Evolutionary conservation across 2,888 invertebrate species (phyloP).

Genomic region (Rapana venosa): DNA sequence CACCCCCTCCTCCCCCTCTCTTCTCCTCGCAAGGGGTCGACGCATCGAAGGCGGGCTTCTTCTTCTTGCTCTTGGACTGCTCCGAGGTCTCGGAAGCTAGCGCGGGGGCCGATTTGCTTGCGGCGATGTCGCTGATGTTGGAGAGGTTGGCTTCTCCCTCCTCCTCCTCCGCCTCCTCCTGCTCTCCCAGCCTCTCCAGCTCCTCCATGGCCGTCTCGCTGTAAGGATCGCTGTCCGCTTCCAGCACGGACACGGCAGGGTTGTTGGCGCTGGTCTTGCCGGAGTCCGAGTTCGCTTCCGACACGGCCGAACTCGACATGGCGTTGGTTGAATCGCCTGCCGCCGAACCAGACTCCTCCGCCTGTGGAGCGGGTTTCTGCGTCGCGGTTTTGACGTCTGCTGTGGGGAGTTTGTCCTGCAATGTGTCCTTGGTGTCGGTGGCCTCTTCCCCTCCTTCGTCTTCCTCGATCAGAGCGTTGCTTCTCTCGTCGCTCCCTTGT

Average conservation of each 20-base stretch:
- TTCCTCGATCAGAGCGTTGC: not conserved
- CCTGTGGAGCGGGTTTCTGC: conserved; percentile 28
- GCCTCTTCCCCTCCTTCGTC: conserved; percentile 13
- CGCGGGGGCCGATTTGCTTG: not conserved
- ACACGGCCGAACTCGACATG: not conserved
- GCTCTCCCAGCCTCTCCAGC: conserved; percentile 60
- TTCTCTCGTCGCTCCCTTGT: conserved; percentile 31
- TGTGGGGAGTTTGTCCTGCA: not conserved
- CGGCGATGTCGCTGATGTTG: not conserved
- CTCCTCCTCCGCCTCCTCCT: conserved; percentile 27
- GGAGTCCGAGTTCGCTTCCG: not conserved
- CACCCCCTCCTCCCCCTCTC: not conserved
- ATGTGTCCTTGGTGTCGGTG: not conserved
- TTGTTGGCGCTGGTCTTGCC: not conserved
- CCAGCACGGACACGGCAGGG: not conserved
- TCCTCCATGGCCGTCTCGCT: conserved; percentile 75
- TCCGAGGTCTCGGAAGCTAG: not conserved
- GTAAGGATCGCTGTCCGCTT: conserved; percentile 62
- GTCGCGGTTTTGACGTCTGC: not conserved
- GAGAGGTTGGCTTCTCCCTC: not conserved
- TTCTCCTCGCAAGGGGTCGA: conserved; percentile 12
- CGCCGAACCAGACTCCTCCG: conserved; percentile 16
- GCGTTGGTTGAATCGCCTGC: not conserved
- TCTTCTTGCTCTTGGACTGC: not conserved
- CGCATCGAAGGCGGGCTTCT: not conserved